Percentiles rank a stretch among this genome's conserved stretches.
Evolutionary conservation across 2,888 invertebrate species (phyloP).

Genomic region (Drosophila cracens): DNA sequence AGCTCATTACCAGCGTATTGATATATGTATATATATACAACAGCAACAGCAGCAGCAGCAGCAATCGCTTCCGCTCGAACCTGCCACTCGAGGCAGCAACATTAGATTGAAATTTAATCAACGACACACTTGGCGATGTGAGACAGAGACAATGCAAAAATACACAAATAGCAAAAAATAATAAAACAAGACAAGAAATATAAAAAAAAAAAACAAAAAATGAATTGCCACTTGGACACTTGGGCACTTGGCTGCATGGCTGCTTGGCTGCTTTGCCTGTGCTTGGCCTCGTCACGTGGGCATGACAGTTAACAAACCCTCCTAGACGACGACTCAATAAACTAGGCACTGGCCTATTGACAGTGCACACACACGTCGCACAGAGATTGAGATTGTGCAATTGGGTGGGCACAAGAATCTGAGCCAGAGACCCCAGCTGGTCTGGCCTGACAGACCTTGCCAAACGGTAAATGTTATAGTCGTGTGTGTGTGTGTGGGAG

Average conservation of each 20-base stretch:
- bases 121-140: conserved; percentile 42
- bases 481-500: conserved; percentile 22
- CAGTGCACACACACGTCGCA: conserved; percentile 48
- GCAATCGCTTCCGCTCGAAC: conserved; percentile 34
- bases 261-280: conserved; percentile 14
- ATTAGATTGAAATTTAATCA: conserved; percentile 70
- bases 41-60: not conserved
- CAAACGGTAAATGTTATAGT: conserved; percentile 73
- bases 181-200: conserved; percentile 13
- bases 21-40: conserved; percentile 21
- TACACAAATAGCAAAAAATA: conserved; percentile 25
- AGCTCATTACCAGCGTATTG: conserved; percentile 57
- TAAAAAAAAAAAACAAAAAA: conserved; percentile 34
- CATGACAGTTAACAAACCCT: conserved; percentile 73
- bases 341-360: conserved; percentile 75
- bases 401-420: conserved; percentile 74
- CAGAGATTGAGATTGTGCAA: conserved; percentile 75
- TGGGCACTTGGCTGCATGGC: conserved; percentile 56
- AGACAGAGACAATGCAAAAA: conserved; percentile 36
- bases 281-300: conserved; percentile 72
- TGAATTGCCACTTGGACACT: conserved; percentile 72
- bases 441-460: conserved; percentile 68
- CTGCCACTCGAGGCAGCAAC: conserved; percentile 44
- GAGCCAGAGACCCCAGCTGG: conserved; percentile 67
- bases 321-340: conserved; percentile 69